These are phyloP conservation scores for Myathropa florea DNA, from an alignment of 2,888 invertebrate species.

Conservation along the genomic window DNA sequence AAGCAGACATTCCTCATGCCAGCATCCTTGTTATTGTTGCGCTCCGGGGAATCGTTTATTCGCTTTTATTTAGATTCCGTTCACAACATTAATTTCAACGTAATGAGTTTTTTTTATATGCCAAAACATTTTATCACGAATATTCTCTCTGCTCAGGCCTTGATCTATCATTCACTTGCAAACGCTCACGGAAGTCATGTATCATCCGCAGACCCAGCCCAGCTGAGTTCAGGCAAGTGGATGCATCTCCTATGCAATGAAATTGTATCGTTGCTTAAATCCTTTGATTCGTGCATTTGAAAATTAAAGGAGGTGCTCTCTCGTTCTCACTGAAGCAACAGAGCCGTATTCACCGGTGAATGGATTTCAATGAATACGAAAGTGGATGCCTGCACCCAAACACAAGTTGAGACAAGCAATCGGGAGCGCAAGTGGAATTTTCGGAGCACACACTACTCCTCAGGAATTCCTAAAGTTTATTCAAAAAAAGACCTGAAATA, in stretches of 20 bases:
- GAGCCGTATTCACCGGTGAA: neutral
- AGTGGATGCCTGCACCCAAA: neutral
- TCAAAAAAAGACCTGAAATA: neutral
- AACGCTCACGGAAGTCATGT: neutral
- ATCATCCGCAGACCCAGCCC: neutral
- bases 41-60: neutral
- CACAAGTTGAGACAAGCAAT: neutral
- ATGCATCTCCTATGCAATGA: neutral
- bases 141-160: neutral
- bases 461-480: neutral
- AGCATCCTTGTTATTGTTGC: neutral
- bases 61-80: neutral
- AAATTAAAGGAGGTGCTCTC: neutral
- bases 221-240: neutral
- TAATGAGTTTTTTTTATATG: neutral
- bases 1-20: neutral
- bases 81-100: neutral
- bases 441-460: neutral
- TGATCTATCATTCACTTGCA: neutral
- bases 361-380: neutral
- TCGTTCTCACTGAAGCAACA: neutral
- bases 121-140: neutral
- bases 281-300: neutral
- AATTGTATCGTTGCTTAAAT: neutral
- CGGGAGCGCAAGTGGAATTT: neutral